Base-by-base conservation (phyloP, 2,113 vertebrate species). In the Todiramphus chloris region DNA sequence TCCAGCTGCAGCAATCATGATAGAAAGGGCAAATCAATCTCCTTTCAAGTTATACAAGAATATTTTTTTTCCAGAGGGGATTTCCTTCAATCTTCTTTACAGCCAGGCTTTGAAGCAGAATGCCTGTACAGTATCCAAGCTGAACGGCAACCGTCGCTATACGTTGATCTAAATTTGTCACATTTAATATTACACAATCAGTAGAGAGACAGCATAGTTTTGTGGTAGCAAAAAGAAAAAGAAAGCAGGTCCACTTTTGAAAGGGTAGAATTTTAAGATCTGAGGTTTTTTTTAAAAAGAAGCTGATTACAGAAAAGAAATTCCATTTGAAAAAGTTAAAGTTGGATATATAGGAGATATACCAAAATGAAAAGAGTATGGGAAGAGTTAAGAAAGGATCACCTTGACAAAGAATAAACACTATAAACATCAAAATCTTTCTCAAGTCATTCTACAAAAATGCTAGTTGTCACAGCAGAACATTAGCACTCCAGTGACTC, bases 391-490 rank as follows among this genome's bases (percentile, higher is more conserved):
- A 85, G 55, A 80, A 80, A 83, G 51, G 48, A 58, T 85, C 73
- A 58, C 31, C 87, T 84, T 58, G 33, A 79, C 50, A 89, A 44
- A 87, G 76, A 83, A 76, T 20, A 51, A 95, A 72, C 24, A n/a
- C 24, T 20, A 72, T 78, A 25, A 56, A 67, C 13, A 78, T 15
- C 39, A 28, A 14, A 50, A 13, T 50, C n/a, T 69, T 51, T 84
- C 68, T 83, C 58, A 58, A 76, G 53, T 64, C 41, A 68, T 58
- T 87, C 94, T 94, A 94, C 30, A 83, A 27, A 58, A 80, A 50
- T 15, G 31, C 74, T 43, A 92, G 9, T 25, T 64, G 86, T 86
- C 95, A 95, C 89, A 93, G 92, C 92, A 96, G 86, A 93, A 73
- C 73, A 87, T 51, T 8, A 95, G 83, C 95, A 95, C 83, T 87